These are phyloP conservation scores for Pollenia labialis DNA, from an alignment of 2,888 invertebrate species.

Conservation along the genomic window DNA sequence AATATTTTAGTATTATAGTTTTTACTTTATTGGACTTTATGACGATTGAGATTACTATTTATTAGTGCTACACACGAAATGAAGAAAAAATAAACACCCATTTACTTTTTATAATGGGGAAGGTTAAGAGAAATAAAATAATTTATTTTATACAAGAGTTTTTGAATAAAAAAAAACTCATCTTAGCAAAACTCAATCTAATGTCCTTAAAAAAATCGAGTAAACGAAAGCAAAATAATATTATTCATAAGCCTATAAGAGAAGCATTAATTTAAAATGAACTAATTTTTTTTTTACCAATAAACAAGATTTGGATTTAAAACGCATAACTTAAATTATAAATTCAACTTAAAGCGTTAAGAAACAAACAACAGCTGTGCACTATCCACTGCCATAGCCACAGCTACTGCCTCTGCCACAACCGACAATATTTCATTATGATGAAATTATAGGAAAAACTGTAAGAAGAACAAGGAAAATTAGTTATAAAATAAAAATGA, in stretches of 20 bases:
- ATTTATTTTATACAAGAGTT: too few relatives aligned
- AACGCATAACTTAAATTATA: constrained; percentile 42
- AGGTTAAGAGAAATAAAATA: too few relatives aligned
- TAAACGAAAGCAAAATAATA: neutral
- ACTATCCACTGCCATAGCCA: neutral
- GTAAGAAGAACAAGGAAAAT: constrained; percentile 19
- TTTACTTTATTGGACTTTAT: too few relatives aligned
- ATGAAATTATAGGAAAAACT: constrained; percentile 32
- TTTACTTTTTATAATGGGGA: too few relatives aligned
- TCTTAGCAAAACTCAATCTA: too few relatives aligned
- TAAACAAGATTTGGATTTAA: constrained; percentile 36
- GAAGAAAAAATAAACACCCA: too few relatives aligned
- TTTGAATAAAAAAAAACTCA: too few relatives aligned
- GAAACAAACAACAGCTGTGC: constrained; percentile 44
- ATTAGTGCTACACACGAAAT: too few relatives aligned
- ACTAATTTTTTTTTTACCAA: neutral
- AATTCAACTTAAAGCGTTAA: constrained; percentile 39
- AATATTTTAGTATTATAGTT: too few relatives aligned
- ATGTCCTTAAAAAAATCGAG: too few relatives aligned
- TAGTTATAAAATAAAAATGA: constrained; percentile 42
- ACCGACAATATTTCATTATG: constrained; percentile 21
- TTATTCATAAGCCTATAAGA: constrained; percentile 5
- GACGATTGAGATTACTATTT: too few relatives aligned
- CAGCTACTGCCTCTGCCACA: neutral
- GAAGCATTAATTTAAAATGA: neutral